A percentile compares a stretch with the other conserved stretches of the same genome.
phyloP scores from a whole-genome alignment of 2,888 invertebrate genomes.

The Schizaphis graminum region DNA sequence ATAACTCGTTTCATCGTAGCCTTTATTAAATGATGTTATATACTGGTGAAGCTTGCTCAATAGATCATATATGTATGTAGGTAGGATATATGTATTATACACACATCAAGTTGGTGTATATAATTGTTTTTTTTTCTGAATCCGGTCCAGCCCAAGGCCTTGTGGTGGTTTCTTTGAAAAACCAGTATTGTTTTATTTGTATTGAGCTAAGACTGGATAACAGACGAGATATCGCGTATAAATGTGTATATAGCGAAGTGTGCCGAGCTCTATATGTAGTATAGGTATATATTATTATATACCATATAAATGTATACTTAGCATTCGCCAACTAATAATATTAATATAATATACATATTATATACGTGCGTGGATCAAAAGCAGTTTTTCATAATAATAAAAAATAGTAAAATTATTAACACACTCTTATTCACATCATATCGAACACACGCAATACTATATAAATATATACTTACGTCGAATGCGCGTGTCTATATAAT shows the following conservation, averaged over 20 bases:
- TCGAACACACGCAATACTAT: background rate
- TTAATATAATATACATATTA: background rate
- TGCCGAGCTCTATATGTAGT: background rate
- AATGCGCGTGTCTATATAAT: background rate
- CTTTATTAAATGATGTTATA: conserved; percentile 23
- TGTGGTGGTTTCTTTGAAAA: conserved; percentile 23
- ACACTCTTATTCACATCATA: background rate
- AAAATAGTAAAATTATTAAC: background rate
- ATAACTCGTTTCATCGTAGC: conserved; percentile 36
- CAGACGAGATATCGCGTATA: conserved; percentile 1
- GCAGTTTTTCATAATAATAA: background rate
- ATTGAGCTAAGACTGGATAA: conserved; percentile 33
- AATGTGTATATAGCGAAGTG: background rate
- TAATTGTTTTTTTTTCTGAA: conserved; percentile 44
- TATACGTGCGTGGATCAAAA: background rate
- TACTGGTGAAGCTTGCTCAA: conserved; percentile 42
- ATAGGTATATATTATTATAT: background rate
- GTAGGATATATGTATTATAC: background rate
- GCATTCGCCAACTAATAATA: background rate
- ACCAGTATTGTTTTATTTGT: conserved; percentile 54
- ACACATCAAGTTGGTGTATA: conserved; percentile 11
- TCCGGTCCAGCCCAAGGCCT: conserved; percentile 58
- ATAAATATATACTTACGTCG: background rate
- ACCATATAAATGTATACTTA: background rate
- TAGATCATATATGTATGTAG: background rate